Evolutionary conservation across 2,797 vertebrate species (phyloP).

Genomic region (Picus viridis): DNA sequence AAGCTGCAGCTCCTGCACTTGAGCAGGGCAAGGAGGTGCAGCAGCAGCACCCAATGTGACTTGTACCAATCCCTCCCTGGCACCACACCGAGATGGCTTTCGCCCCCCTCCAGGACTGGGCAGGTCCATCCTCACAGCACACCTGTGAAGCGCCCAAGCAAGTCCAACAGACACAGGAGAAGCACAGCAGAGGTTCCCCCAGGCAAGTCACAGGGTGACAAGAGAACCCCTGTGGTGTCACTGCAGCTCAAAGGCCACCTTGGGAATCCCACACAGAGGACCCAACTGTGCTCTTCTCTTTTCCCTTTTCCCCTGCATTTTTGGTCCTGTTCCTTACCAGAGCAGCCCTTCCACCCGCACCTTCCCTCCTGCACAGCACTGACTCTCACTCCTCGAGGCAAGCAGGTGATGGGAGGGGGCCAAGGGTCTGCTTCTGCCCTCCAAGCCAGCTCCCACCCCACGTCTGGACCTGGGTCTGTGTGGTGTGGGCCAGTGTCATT

Average conservation of each 20-base stretch:
- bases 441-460: background rate
- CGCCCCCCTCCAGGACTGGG: accelerated
- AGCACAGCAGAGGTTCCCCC: background rate
- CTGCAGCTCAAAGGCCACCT: background rate
- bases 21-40: accelerated
- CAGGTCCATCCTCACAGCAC: background rate
- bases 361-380: background rate
- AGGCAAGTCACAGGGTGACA: background rate
- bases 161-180: background rate
- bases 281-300: background rate
- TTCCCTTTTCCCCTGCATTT: background rate
- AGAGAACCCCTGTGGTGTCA: background rate
- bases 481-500: too few species aligned
- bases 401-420: accelerated
- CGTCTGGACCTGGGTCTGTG: accelerated
- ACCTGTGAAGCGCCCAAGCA: background rate
- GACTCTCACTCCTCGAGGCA: accelerated
- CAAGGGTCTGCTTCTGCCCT: background rate
- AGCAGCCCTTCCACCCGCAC: background rate
- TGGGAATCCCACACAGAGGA: background rate
- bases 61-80: accelerated
- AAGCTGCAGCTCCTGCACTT: background rate
- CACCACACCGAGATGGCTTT: accelerated
- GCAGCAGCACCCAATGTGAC: accelerated
- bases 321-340: background rate